Evolutionary conservation across 1,140 invertebrate genomes (phyloP).

Genomic region (Brachionus plicatilis): DNA sequence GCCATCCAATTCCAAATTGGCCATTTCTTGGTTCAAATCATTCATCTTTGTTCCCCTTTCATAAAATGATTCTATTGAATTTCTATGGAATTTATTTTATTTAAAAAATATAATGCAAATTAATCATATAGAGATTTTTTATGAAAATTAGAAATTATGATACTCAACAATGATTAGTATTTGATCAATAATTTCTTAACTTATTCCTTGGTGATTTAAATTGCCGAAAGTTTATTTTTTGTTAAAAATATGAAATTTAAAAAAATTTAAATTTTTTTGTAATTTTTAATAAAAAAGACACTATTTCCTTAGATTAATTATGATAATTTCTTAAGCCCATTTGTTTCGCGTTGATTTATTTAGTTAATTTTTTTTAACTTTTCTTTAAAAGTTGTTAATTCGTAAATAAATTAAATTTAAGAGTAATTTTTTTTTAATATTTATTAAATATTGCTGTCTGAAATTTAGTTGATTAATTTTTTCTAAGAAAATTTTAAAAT

Average conservation of each 20-base stretch:
- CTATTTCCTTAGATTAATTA: not conserved
- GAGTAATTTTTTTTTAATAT: no score
- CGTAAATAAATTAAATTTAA: no score
- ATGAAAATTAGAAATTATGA: not conserved
- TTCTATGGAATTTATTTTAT: not conserved
- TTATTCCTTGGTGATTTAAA: not conserved
- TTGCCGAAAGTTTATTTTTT: not conserved
- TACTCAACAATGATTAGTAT: not conserved
- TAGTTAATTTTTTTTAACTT: no score
- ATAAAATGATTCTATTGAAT: not conserved
- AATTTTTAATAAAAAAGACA: not conserved
- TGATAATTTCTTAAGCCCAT: not conserved
- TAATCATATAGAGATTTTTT: not conserved
- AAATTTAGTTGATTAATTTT: no score
- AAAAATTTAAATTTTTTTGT: not conserved
- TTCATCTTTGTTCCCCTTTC: not conserved
- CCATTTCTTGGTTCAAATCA: constrained; percentile 18
- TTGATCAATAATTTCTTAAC: not conserved
- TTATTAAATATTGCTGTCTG: no score
- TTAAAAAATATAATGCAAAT: not conserved
- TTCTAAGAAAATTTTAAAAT: no score
- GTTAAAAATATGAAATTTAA: not conserved
- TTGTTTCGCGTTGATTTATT: not conserved
- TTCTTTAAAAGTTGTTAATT: no score
- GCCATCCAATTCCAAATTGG: not conserved